These are phyloP conservation scores for Nothobranchius kuhntae DNA, from an alignment of 2,113 vertebrate genomes.

Conservation along the genomic window DNA sequence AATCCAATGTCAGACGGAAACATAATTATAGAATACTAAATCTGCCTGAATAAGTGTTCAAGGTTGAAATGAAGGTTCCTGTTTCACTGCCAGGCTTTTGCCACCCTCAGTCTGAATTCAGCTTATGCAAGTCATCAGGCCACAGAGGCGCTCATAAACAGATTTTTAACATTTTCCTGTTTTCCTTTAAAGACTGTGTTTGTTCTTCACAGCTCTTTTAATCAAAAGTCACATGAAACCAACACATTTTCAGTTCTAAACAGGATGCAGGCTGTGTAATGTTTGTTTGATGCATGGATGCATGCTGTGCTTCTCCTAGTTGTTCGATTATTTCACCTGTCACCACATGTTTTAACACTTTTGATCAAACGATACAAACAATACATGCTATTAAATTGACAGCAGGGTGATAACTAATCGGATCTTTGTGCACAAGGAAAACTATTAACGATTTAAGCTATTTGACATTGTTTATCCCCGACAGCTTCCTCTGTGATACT, in stretches of 20 bases:
- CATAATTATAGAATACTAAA: slow-evolving; percentile 2
- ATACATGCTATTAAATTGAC: not conserved
- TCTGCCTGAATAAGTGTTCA: slow-evolving; percentile 9
- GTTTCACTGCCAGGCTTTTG: not conserved
- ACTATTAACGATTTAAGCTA: not conserved
- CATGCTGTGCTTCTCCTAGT: not conserved
- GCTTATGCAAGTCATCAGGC: slow-evolving; percentile 13
- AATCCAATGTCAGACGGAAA: slow-evolving; percentile 1
- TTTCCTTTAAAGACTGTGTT: not conserved
- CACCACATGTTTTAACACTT: no score
- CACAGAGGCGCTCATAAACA: slow-evolving; percentile 4
- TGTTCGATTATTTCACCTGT: not conserved
- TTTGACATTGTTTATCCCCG: slow-evolving; percentile 7
- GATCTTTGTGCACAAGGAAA: not conserved
- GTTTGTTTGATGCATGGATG: not conserved
- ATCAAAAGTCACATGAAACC: not conserved
- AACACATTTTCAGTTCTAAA: not conserved
- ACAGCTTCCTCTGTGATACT: slow-evolving; percentile 7
- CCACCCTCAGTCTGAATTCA: slow-evolving; percentile 7
- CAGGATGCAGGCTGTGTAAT: not conserved
- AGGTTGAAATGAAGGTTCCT: not conserved
- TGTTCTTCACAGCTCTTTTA: not conserved
- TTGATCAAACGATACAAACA: slow-evolving; percentile 1
- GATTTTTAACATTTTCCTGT: slow-evolving; percentile 1
- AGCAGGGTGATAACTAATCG: slow-evolving; percentile 1